Conservation (phyloP, 23 tunicate species). For the Phallusia fumigata region DNA sequence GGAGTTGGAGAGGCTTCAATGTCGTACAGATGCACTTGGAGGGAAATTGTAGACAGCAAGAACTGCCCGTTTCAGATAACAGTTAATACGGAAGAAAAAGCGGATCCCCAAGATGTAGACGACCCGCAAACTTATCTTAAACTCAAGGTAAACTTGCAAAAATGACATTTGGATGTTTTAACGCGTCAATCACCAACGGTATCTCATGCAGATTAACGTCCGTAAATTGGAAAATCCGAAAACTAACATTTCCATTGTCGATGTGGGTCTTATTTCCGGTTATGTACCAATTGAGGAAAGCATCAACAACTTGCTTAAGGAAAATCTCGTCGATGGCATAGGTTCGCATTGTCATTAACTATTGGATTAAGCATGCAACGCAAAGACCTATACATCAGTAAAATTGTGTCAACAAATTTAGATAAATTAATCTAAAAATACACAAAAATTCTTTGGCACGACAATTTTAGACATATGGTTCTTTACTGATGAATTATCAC, state of each 20-base stretch:
- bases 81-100: neutral
- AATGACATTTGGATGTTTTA: neutral
- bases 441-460: too few relatives aligned
- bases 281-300: constrained; percentile 34
- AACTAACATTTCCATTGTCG: constrained; percentile 46
- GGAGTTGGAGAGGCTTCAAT: constrained; percentile 49
- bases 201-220: constrained; percentile 18
- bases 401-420: too few relatives aligned
- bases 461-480: too few relatives aligned
- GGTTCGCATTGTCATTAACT: constrained; percentile 18
- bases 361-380: too few relatives aligned
- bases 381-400: too few relatives aligned
- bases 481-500: too few relatives aligned
- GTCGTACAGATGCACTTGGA: constrained; percentile 54
- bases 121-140: too few relatives aligned
- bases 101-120: neutral
- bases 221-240: constrained; percentile 21
- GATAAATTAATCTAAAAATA: too few relatives aligned
- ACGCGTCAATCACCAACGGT: too few relatives aligned
- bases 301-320: neutral
- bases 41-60: constrained; percentile 39
- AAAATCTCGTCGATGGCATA: constrained; percentile 32
- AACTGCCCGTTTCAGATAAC: constrained; percentile 39
- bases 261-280: constrained; percentile 54
- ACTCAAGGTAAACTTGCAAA: too few relatives aligned